Evolutionary conservation across 2,888 invertebrate genomes (phyloP), one percentile per base, ranked within the genome.

Genomic region (Spialia ferax): DNA sequence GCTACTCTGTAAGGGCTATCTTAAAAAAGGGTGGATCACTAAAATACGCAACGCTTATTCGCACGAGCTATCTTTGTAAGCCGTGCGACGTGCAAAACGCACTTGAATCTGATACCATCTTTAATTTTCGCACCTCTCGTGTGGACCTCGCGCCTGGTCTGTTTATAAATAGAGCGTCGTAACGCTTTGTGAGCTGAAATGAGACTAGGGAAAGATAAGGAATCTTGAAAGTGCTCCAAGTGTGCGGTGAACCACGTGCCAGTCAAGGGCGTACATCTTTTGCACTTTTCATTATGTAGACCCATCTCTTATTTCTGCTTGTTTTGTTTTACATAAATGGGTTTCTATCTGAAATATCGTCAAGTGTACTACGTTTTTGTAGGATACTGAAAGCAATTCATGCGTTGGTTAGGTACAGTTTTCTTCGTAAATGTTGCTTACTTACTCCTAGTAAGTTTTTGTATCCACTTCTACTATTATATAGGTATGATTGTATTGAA

Each of bases 101-200:
- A 91, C 90, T 87, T 77, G 79, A 77, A 20, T 70, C 83, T 79
- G 93, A 93, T 93, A 93, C 73, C 76, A 93, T 93, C 93, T 93
- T 91, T 88, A 93, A 93, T 93, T 91, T 89, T 93, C 91, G 89
- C 93, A 93, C 93, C 93, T 93, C 88, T 87, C 84, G 87, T 87
- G 81, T 82, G 85, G 86, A 81, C 83, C 75, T 75, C 78, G 68
- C 76, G 75, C 78, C 76, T 77, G 80, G 85, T 83, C 85, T 78
- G 79, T 87, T 88, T 88, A 89, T 89, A 91, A 91, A 92, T 89
- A 89, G 88, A 82, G 78, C 78, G 80, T 78, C 76, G 81, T 82
- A 76, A 76, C 83, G 85, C 90, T 92, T 92, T 92, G 91, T 92
- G 82, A 76, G 81, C 81, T 83, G 87, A 87, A 89, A 92, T 91